A percentile compares a stretch with the other conserved stretches of the same genome.
Evolutionary conservation across 37 sponge, comb jelly and placozoan species (phyloP).

Genomic region (Theonella swinhoei): DNA sequence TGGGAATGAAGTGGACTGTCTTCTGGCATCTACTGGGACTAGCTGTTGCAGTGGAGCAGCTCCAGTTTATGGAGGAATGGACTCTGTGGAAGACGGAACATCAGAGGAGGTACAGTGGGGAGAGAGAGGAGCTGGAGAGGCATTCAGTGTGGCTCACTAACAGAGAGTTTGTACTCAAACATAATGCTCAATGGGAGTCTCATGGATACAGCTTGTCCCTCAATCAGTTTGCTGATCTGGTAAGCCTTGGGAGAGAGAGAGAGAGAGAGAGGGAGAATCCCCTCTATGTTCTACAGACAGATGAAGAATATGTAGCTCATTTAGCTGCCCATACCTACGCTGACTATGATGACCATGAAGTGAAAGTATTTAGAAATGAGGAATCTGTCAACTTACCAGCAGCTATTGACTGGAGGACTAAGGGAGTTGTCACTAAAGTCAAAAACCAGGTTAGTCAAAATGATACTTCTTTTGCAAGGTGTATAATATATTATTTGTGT

Average conservation of each 20-base stretch:
- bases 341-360: background rate
- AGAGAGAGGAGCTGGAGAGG: constrained; percentile 29
- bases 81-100: constrained; percentile 38
- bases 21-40: too few relatives aligned
- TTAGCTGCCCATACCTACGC: background rate
- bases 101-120: constrained; percentile 12
- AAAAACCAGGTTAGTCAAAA: constrained; percentile 59
- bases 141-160: constrained; percentile 44
- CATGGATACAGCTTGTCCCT: constrained; percentile 26
- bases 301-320: constrained; percentile 6
- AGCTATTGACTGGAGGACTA: constrained; percentile 41
- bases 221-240: constrained; percentile 56
- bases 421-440: constrained; percentile 63
- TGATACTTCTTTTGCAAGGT: background rate
- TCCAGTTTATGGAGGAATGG: constrained; percentile 40
- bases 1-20: too few relatives aligned
- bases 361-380: background rate
- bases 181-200: background rate
- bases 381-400: constrained; percentile 24
- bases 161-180: constrained; percentile 28
- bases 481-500: too few relatives aligned
- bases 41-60: background rate
- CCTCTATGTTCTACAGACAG: constrained; percentile 28
- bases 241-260: too few relatives aligned
- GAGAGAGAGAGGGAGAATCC: too few relatives aligned